Evolutionary conservation across 1,140 invertebrate species (phyloP).

Genomic region (Macrosteles quadrilineatus): DNA sequence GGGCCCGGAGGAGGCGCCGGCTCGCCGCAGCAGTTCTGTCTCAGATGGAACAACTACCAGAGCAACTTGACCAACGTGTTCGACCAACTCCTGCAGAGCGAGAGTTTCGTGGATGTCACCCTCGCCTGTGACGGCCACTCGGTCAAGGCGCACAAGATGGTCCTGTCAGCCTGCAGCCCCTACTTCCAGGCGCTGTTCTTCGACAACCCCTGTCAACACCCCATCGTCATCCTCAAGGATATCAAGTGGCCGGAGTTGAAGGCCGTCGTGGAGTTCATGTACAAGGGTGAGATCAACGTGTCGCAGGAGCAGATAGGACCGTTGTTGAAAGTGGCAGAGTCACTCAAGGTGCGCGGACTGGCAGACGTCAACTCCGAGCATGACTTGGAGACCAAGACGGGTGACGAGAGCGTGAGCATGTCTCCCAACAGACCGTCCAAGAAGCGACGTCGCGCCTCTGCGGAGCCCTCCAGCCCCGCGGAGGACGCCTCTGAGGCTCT

Average conservation of each 20-base stretch:
- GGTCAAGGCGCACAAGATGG: constrained; percentile 91
- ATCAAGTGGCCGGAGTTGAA: constrained; percentile 85
- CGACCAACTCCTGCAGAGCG: constrained; percentile 86
- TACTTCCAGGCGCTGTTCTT: constrained; percentile 90
- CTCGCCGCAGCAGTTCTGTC: constrained; percentile 74
- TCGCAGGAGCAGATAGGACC: constrained; percentile 88
- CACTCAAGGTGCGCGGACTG: constrained; percentile 81
- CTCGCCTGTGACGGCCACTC: constrained; percentile 87
- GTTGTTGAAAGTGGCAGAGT: constrained; percentile 81
- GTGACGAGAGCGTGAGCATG: constrained; percentile 41
- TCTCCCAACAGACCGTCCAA: constrained; percentile 39
- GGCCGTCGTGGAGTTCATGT: constrained; percentile 90
- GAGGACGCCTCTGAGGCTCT: constrained; percentile 37
- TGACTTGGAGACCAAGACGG: constrained; percentile 48
- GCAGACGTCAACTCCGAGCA: constrained; percentile 82
- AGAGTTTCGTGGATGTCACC: constrained; percentile 91
- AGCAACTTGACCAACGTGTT: constrained; percentile 88
- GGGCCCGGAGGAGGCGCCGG: constrained; percentile 35
- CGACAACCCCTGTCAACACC: constrained; percentile 89
- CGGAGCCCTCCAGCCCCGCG: constrained; percentile 29
- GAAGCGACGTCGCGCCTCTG: constrained; percentile 34
- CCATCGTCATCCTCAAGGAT: constrained; percentile 88
- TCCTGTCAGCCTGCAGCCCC: constrained; percentile 87
- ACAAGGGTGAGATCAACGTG: constrained; percentile 90
- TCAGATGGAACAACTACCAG: constrained; percentile 94